Evolutionary conservation across 2,113 vertebrate species (phyloP).

Genomic region (Hypomesus transpacificus): DNA sequence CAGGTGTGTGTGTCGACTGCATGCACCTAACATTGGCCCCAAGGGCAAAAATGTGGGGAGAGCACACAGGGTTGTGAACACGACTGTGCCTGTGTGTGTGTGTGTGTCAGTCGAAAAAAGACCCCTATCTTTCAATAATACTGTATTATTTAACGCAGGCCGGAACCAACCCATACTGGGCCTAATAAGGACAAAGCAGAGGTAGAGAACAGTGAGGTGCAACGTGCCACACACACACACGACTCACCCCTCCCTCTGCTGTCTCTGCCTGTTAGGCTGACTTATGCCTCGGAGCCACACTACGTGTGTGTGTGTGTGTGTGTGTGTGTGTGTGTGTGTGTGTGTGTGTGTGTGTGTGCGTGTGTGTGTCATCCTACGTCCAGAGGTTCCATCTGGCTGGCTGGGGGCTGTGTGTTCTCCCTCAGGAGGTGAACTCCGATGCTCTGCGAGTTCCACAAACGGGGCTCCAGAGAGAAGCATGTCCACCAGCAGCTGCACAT

Average conservation of each 20-base stretch:
- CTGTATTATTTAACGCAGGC: neutral
- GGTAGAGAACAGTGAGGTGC: slow-evolving; percentile 1
- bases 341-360: neutral
- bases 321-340: neutral
- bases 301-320: neutral
- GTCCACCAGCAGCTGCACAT: no score
- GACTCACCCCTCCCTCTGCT: neutral
- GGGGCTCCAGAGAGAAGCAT: no score
- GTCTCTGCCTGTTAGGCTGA: slow-evolving; percentile 1
- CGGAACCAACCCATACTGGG: no score
- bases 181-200: no score
- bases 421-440: no score
- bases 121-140: neutral
- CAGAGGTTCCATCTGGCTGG: neutral
- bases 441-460: no score
- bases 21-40: neutral
- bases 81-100: neutral
- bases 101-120: neutral
- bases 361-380: neutral
- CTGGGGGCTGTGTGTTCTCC: neutral
- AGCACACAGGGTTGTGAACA: neutral
- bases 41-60: no score
- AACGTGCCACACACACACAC: slow-evolving; percentile 11
- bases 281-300: neutral
- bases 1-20: neutral